Evolutionary conservation across 1,140 invertebrate species (phyloP), one percentile per base, ranked within the genome.

Genomic region (Calliopsis andreniformis): DNA sequence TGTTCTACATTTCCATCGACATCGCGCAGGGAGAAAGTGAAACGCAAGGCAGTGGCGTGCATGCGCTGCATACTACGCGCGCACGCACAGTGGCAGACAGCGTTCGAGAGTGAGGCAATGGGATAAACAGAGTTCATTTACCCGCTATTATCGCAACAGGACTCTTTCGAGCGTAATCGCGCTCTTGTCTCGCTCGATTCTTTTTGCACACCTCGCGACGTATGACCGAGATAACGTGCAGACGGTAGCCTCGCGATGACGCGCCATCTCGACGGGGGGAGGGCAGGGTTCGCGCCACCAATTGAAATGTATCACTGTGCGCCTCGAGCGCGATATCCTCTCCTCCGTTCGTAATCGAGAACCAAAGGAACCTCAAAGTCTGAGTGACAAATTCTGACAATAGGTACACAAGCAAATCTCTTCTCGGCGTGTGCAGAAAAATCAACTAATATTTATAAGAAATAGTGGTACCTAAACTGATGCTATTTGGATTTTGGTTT

Each of bases 101-200:
- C 12, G 7, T 1, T 3, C 5, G 10, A 35, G 47, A 69, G 67
- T 59, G 28, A 72, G 51, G 56, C 67, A 66, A 83, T 49, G 51
- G 76, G n/a, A 70, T 78, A 78, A 82, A 66, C 43, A 72, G 79
- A 82, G 84, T 85, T 84, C 83, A 71, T 85, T 85, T 84, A 85
- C 83, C 83, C 82, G 59, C 20, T 39, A 70, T 84, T 85, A 85
- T 85, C 83, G 76, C 79, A 76, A 84, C 66, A 75, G 80, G 80
- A 82, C 83, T 80, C 82, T 84, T 84, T 80, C 78, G 64, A 53
- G 35, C 43, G 82, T 83, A 83, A 83, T 83, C 83, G 63, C 69
- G 53, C 55, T 81, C 79, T 79, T 80, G 84, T 85, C 76, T 85
- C 71, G 58, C 66, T 58, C 45, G 43, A 85, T 82, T 83, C 84